Base-by-base conservation (phyloP, 2,888 invertebrate species). In the Stenolophus ochropezus region DNA sequence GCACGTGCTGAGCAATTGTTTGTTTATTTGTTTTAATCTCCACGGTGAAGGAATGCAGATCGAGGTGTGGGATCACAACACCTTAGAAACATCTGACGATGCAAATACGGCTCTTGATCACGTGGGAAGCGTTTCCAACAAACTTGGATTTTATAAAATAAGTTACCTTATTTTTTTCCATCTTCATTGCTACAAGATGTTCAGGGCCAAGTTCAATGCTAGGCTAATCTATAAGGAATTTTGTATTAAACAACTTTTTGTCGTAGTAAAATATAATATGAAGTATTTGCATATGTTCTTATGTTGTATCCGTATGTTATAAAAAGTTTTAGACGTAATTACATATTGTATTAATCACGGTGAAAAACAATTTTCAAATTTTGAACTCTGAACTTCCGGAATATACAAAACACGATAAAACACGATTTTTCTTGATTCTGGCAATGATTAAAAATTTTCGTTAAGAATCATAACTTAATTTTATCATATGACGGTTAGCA, bases 181-280 rank as follows among this genome's bases (percentile, higher is more conserved):
- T 20, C 6, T 20, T 61, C 5, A n/a, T 61, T 23, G 5, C 25
- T 61, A 23, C 25, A 61, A 23, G 25, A 61, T 14, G 25, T 61
- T 61, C 61, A 25, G 14, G 61, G 61, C 23, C 61, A 61, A 61
- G 61, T 61, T 61, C 61, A 61, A 61, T 61, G 61, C 14, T 61
- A 61, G 14, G 14, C 14, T 23, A 61, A 25, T 61, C n/a, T 23
- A 14, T 61, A 61, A 25, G 61, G 61, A 61, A 61, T 61, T 61
- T 25, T 25, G 11, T n/a, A 61, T 61, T 21, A 61, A 61, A 61
- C 61, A 61, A 61, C 61, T 61, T 61, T 61, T 61, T 61, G 8
- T 56, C 33, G 0, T 42, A 49, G 33, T 42, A 42, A 3, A 42
- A 42, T 42, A 61, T 61, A 21, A 23, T 61, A 25, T 21, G 21